Base-by-base conservation (phyloP, 2,113 vertebrate genomes). In the Halichoeres trimaculatus region DNA sequence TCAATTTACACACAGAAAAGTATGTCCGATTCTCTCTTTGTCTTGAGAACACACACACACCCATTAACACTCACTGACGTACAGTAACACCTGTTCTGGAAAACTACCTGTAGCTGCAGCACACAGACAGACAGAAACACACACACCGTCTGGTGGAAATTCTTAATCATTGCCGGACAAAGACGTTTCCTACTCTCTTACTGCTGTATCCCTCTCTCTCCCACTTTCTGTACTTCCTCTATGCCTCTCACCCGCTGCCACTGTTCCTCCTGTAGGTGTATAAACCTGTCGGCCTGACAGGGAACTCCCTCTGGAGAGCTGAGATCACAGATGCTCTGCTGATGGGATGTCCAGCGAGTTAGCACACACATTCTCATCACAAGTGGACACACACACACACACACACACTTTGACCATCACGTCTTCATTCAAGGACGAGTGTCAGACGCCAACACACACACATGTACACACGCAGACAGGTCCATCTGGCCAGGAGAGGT, bases 131-230 rank as follows among this genome's bases (percentile, higher is more conserved):
- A 24, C 20, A 71, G 61, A 68, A 48, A 47, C 55, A 59, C 41
- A 48, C 64, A 43, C 91, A 88, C 85, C 91, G 85, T 85, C 89
- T 93, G 93, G 85, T 94, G 91, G 94, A 92, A 94, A 89, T 94
- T 95, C 95, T 95, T 96, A 95, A 97, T 97, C 95, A 95, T 93
- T 94, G 94, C 94, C 88, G 91, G 94, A 95, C 94, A 78, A 78
- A 83, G 69, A 75, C 53, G 8, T 43, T 34, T 56, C 62, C 9
- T 24, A 41, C 63, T 40, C 61, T 36, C 53, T 16, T 19, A 1
- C 17, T 8, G 6, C 43, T 59, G 57, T 35, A 22, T 54, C 48
- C 22, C 22, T 45, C 40, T 59, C 69, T 35, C 35, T 54, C 48
- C 22, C 22, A 45, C 40, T 47, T 19, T 45, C 20, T 51, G 48